These are phyloP conservation scores for Pristis pectinata DNA, from an alignment of 2,797 vertebrate species.

Conservation along the genomic window DNA sequence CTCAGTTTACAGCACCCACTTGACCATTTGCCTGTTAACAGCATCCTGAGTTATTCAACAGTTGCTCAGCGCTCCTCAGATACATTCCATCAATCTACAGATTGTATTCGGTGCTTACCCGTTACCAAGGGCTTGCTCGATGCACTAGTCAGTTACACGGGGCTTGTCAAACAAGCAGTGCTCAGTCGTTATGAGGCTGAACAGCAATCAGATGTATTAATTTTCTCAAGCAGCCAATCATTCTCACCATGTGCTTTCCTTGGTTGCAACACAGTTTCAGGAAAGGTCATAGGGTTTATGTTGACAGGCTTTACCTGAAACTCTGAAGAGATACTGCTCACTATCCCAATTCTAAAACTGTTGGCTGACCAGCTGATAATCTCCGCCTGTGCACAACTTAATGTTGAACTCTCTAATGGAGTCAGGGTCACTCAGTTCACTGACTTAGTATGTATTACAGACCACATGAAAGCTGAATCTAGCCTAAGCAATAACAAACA, in stretches of 20 bases:
- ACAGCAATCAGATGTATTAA: not conserved
- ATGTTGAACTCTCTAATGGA: not conserved
- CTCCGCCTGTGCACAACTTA: not conserved
- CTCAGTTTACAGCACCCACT: not conserved
- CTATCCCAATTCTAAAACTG: not conserved
- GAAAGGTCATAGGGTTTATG: not conserved
- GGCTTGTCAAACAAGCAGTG: not conserved
- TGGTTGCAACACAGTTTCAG: not conserved
- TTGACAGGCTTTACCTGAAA: not conserved
- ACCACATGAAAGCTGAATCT: not conserved
- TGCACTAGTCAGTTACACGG: not conserved
- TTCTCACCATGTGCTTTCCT: not conserved
- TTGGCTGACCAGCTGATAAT: not conserved
- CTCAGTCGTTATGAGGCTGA: not conserved
- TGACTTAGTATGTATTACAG: not conserved
- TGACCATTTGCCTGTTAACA: not conserved
- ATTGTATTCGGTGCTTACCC: not conserved
- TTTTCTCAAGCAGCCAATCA: not conserved
- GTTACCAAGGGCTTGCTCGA: not conserved
- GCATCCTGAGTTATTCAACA: not conserved
- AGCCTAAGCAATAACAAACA: not conserved
- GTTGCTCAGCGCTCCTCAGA: not conserved
- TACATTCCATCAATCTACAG: not conserved
- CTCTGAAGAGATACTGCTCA: not conserved
- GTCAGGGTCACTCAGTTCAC: not conserved